phyloP scores from a whole-genome alignment of 2,888 invertebrate species.

The Apomyelois bistriatella region DNA sequence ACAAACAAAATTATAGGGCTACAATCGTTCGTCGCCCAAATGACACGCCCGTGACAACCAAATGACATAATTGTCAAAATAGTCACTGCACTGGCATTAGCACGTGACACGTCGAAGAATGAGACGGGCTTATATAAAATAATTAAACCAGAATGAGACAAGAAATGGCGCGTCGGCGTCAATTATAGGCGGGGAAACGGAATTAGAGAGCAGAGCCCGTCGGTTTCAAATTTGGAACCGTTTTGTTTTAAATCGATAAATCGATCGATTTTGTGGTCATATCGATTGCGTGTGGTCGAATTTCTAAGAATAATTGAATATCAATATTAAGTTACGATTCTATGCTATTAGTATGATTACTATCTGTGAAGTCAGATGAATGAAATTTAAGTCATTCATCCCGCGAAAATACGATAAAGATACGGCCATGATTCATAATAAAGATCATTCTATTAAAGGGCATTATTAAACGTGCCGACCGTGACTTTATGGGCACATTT shows the following conservation, averaged over 20 bases:
- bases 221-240: conserved; percentile 77
- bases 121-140: conserved; percentile 38
- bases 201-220: conserved; percentile 71
- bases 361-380: conserved; percentile 45
- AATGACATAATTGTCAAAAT: conserved; percentile 81
- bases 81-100: conserved; percentile 72
- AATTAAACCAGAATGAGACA: conserved; percentile 36
- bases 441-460: conserved; percentile 55
- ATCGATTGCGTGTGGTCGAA: conserved; percentile 75
- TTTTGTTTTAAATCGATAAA: conserved; percentile 78
- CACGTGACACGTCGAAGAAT: conserved; percentile 68
- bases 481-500: conserved; percentile 64
- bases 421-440: conserved; percentile 57
- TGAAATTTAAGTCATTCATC: conserved; percentile 60
- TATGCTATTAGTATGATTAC: conserved; percentile 67
- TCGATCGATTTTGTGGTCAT: conserved; percentile 67
- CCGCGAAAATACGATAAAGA: conserved; percentile 47
- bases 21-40: conserved; percentile 75
- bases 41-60: conserved; percentile 75
- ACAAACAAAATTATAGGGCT: conserved; percentile 72
- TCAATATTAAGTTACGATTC: conserved; percentile 63
- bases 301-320: conserved; percentile 74
- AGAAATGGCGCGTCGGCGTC: conserved; percentile 68
- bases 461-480: conserved; percentile 51
- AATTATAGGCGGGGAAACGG: conserved; percentile 78